Evolutionary conservation across 1,140 invertebrate species (phyloP).

Genomic region (Heliconius eleuchia): DNA sequence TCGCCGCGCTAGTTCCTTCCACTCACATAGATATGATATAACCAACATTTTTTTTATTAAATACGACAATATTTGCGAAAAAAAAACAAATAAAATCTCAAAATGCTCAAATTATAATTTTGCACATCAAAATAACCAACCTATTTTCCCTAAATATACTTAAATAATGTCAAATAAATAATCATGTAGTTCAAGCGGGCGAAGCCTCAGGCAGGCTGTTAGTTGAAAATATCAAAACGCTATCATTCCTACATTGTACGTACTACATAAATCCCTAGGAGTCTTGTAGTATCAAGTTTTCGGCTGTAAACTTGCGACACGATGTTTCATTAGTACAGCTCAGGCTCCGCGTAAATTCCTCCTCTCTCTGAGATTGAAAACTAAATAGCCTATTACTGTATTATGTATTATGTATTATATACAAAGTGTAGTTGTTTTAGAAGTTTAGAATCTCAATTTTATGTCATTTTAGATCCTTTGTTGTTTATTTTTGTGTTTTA

Average conservation of each 20-base stretch:
- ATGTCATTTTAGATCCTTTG: not conserved
- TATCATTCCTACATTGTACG: not conserved
- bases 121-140: too few relatives aligned
- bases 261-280: slow-evolving; percentile 3
- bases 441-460: not conserved
- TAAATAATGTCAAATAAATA: too few relatives aligned
- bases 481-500: too few relatives aligned
- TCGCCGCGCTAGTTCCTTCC: too few relatives aligned
- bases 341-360: slow-evolving; percentile 26
- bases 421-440: not conserved
- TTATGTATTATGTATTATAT: not conserved
- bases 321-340: slow-evolving; percentile 46
- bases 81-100: too few relatives aligned
- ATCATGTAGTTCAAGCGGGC: too few relatives aligned
- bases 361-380: slow-evolving; percentile 31
- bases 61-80: too few relatives aligned
- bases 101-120: too few relatives aligned
- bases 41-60: too few relatives aligned
- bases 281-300: slow-evolving; percentile 34
- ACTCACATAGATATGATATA: too few relatives aligned
- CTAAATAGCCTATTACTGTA: slow-evolving; percentile 38
- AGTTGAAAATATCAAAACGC: not conserved
- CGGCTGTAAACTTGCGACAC: slow-evolving; percentile 40
- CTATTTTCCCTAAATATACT: too few relatives aligned
- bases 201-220: too few relatives aligned